Percentiles rank a stretch among this genome's conserved stretches.
These are phyloP conservation scores for Larimichthys polyactis DNA, from an alignment of 2,113 vertebrate genomes.

Conservation along the genomic window DNA sequence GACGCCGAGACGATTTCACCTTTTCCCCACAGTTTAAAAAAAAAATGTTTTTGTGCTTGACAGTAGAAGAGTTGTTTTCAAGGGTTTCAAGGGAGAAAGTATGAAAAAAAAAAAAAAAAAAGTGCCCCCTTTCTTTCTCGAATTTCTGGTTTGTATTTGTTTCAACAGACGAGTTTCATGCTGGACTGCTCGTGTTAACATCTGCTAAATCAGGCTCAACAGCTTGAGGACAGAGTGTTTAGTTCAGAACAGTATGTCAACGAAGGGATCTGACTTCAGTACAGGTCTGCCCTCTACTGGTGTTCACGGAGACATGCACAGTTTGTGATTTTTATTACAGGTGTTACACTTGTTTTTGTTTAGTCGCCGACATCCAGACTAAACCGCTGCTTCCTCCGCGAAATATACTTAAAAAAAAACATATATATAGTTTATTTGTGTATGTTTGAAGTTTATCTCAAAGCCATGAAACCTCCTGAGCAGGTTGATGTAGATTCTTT, in stretches of 20 bases:
- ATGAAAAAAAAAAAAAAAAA: no score
- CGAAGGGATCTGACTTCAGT: neutral
- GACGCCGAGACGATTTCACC: slow-evolving; percentile 24
- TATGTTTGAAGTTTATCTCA: neutral
- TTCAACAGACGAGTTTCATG: slow-evolving; percentile 25
- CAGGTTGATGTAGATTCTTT: neutral
- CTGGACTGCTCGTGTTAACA: slow-evolving; percentile 39
- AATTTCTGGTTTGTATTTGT: slow-evolving; percentile 15
- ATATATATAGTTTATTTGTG: neutral
- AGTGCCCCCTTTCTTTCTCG: neutral
- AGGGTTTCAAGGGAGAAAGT: neutral
- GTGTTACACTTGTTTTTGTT: neutral
- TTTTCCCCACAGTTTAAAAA: neutral
- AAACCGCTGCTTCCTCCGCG: neutral
- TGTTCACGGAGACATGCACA: neutral
- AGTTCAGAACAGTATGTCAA: neutral
- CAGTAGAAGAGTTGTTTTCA: neutral
- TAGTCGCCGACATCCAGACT: neutral
- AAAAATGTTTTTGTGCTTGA: no score
- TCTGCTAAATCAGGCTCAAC: slow-evolving; percentile 46
- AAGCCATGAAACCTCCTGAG: neutral
- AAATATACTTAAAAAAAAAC: neutral
- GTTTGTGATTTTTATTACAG: neutral
- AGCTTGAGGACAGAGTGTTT: slow-evolving; percentile 25
- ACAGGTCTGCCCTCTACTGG: slow-evolving; percentile 71